Conservation (phyloP, 2,797 vertebrate species). For the Lithobates sylvaticus region DNA sequence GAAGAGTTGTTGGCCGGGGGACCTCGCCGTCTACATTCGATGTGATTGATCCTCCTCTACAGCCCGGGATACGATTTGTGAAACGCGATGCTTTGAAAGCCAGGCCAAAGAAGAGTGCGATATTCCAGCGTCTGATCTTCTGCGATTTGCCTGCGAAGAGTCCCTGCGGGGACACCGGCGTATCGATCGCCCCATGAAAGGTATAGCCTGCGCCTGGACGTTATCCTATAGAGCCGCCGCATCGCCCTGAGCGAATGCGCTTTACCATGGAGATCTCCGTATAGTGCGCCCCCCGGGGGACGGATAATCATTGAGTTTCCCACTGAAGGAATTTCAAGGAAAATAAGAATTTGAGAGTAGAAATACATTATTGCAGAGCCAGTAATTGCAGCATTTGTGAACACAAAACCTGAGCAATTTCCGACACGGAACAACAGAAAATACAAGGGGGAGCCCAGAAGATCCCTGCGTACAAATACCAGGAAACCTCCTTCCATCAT, state of each 20-base stretch:
- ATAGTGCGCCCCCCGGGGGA: neutral
- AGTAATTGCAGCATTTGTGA: too few species aligned
- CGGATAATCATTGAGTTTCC: neutral
- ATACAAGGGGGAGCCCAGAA: too few species aligned
- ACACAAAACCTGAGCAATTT: too few species aligned
- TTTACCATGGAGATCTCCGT: neutral
- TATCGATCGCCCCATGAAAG: conserved; percentile 26
- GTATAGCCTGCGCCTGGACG: conserved; percentile 3
- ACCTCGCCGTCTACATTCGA: conserved; percentile 25
- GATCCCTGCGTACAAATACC: too few species aligned
- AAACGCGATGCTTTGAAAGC: conserved; percentile 26
- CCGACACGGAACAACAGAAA: too few species aligned
- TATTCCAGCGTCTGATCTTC: conserved; percentile 7
- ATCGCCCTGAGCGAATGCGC: neutral
- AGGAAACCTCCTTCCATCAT: too few species aligned
- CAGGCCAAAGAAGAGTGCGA: neutral
- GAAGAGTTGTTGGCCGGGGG: neutral
- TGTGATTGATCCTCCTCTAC: conserved; percentile 34
- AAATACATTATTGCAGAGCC: too few species aligned
- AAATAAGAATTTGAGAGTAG: too few species aligned
- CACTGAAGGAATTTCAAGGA: neutral
- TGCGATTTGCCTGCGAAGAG: conserved; percentile 37
- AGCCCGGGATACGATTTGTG: conserved; percentile 1
- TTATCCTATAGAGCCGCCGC: conserved; percentile 10
- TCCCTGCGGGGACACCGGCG: conserved; percentile 14